Evolutionary conservation across 2,797 vertebrate species (phyloP).

Genomic region (Tinamus major): DNA sequence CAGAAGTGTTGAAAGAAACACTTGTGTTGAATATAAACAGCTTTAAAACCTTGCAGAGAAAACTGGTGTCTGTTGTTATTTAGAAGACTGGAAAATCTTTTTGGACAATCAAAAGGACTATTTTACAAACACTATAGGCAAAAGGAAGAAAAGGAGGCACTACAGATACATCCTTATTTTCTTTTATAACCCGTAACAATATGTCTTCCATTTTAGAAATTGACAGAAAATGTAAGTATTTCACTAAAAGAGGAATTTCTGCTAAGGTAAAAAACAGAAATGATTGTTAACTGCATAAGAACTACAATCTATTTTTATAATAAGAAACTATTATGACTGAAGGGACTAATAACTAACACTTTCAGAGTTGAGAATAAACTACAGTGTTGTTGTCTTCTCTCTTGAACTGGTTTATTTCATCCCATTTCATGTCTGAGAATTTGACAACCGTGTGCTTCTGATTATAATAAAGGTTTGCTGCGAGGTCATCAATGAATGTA

Average conservation of each 20-base stretch:
- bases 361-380: background rate
- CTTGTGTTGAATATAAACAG: slow-evolving; percentile 30
- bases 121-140: background rate
- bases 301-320: background rate
- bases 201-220: background rate
- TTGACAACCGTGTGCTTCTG: background rate
- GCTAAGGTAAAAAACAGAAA: background rate
- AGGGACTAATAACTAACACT: background rate
- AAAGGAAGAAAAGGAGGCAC: background rate
- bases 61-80: background rate
- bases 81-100: slow-evolving; percentile 10
- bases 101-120: background rate
- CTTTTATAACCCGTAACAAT: background rate
- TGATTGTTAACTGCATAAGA: background rate
- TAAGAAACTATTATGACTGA: background rate
- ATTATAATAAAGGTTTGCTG: background rate
- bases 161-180: background rate
- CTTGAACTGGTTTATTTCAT: background rate
- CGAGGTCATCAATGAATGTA: background rate
- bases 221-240: background rate
- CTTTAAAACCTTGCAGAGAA: slow-evolving; percentile 37
- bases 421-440: background rate
- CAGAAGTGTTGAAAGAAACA: background rate
- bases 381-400: background rate
- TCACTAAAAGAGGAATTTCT: background rate